Percentiles rank a stretch among this genome's conserved stretches.
Conservation (phyloP, 2,888 invertebrate genomes). For the Ornithoptera priamus region DNA sequence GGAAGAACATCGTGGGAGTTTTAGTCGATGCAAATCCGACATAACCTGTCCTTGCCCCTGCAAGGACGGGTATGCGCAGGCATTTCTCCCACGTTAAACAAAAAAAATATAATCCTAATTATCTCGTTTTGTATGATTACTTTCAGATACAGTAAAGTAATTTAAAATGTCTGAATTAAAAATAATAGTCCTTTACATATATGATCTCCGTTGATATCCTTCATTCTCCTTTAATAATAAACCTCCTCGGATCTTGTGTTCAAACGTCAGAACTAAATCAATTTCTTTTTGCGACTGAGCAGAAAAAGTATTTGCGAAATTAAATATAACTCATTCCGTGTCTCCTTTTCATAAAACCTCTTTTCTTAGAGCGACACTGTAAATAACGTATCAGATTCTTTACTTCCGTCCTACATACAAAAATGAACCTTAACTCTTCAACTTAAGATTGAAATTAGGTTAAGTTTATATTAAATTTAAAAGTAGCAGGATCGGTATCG, state of each 20-base stretch:
- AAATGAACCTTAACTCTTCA: conserved; percentile 23
- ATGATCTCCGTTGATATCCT: conserved; percentile 1
- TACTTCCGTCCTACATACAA: not conserved
- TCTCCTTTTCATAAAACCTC: conserved; percentile 60
- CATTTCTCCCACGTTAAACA: too few species aligned
- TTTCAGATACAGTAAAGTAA: too few species aligned
- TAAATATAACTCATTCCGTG: conserved; percentile 66
- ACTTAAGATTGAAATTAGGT: conserved; percentile 27
- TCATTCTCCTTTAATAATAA: conserved; percentile 35
- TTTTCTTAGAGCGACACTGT: conserved; percentile 54
- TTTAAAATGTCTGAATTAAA: too few species aligned
- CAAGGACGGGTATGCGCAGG: too few species aligned
- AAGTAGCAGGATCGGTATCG: conserved; percentile 62
- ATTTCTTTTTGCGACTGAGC: conserved; percentile 37
- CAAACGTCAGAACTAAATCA: conserved; percentile 46
- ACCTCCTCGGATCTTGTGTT: conserved; percentile 32
- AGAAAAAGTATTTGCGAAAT: conserved; percentile 53
- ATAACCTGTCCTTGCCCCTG: too few species aligned
- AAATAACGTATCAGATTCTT: conserved; percentile 55
- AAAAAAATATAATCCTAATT: too few species aligned
- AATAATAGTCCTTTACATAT: too few species aligned
- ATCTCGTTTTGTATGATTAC: too few species aligned
- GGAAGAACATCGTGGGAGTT: too few species aligned
- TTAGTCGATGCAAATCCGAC: too few species aligned
- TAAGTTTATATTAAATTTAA: conserved; percentile 37